Evolutionary conservation across 1,140 invertebrate genomes (phyloP).

Genomic region (Octopus sinensis): DNA sequence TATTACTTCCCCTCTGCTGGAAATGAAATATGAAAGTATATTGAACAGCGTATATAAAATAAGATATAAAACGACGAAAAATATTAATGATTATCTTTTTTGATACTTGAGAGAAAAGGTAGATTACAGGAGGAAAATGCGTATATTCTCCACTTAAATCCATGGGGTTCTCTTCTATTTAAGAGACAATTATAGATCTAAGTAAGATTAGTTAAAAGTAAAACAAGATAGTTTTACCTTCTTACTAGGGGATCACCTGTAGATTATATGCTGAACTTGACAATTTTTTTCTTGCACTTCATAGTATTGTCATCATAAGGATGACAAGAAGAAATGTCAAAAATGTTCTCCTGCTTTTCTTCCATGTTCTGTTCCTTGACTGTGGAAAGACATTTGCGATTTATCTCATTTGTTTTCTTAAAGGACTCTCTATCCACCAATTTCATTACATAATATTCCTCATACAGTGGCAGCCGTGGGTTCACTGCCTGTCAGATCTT

Average conservation of each 20-base stretch:
- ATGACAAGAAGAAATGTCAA: slow-evolving; percentile 1
- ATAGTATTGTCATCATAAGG: slow-evolving; percentile 4
- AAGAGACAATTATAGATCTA: no score
- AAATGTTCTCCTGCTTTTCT: background rate
- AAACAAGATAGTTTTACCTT: background rate
- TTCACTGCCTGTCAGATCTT: background rate
- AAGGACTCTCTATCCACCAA: background rate
- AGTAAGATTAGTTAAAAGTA: no score
- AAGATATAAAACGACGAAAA: no score
- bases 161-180: no score
- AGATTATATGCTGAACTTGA: slow-evolving; percentile 1
- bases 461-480: background rate
- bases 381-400: background rate
- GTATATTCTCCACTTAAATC: no score
- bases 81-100: no score
- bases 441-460: slow-evolving; percentile 6
- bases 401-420: slow-evolving; percentile 1
- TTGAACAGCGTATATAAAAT: no score
- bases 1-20: background rate
- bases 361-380: background rate
- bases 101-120: no score
- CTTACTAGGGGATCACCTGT: background rate
- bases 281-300: slow-evolving; percentile 5
- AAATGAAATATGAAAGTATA: background rate
- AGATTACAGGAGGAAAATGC: no score